These are phyloP conservation scores for Stylophora pistillata DNA, from an alignment of 64 coral and sea anemone species.

Conservation along the genomic window DNA sequence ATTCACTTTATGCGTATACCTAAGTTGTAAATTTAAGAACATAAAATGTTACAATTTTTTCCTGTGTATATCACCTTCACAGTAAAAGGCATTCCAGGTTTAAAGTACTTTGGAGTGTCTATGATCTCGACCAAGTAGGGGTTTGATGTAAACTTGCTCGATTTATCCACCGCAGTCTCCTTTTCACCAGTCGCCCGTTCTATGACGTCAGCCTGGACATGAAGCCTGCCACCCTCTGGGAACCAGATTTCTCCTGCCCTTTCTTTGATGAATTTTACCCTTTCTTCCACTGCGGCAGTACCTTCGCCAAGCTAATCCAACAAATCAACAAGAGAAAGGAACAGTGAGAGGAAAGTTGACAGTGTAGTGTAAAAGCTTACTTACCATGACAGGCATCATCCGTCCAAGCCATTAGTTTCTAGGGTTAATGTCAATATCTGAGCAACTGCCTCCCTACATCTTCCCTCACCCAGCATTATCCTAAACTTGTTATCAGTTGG, in stretches of 20 bases:
- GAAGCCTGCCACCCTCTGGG: constrained; percentile 67
- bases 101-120: constrained; percentile 80
- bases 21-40: too few species aligned
- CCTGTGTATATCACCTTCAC: constrained; percentile 47
- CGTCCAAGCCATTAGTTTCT: too few species aligned
- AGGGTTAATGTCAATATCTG: too few species aligned
- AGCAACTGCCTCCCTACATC: too few species aligned
- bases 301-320: not conserved
- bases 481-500: too few species aligned
- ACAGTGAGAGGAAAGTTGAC: too few species aligned
- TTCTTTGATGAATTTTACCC: constrained; percentile 24
- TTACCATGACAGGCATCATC: not conserved
- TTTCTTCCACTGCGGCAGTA: not conserved
- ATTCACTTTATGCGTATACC: too few species aligned
- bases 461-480: too few species aligned
- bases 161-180: constrained; percentile 73
- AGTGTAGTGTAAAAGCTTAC: too few species aligned
- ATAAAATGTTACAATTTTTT: too few species aligned
- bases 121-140: constrained; percentile 73
- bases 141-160: constrained; percentile 71
- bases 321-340: not conserved
- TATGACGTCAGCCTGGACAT: constrained; percentile 77
- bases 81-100: constrained; percentile 81
- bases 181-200: constrained; percentile 73
- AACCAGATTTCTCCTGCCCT: constrained; percentile 66